Base-by-base conservation (phyloP, 2,113 vertebrate species). In the Leucosticte australis region DNA sequence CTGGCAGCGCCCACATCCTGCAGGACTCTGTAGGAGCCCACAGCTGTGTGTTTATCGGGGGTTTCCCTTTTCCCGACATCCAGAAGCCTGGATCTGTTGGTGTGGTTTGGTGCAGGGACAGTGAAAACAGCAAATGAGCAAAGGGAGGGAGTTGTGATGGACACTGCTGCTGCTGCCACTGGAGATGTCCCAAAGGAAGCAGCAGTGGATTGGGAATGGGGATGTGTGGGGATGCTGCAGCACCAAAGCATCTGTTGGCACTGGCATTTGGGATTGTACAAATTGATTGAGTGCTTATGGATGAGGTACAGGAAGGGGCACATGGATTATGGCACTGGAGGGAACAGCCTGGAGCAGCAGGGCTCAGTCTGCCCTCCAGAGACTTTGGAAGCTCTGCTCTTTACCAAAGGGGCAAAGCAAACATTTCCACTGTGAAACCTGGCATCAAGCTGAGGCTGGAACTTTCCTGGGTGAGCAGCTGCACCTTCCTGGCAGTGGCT, bases 231-330 rank as follows among this genome's bases (percentile, higher is more conserved):
- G 44, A 55, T 11, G 44, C 55, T 18, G 37, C 17, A 16, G 41
- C 65, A 22, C 37, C 42, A 3, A 6, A 22, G 42, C 10, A 5
- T 19, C n/a, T 5, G 16, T 9, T 11, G 30, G 52, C 71, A 24
- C 41, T 1, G 10, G 10, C 12, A 1, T 8, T 33, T 2, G 41
- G 39, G 24, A 5, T 26, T 0, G 0, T 1, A 5, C 3, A 4
- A 24, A 2, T 3, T 13, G 14, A 17, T 1, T 3, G 18, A n/a
- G 47, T 1, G 15, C 11, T 39, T 3, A 2, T 2, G 68, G 74
- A 18, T 30, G 10, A 47, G 37, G 12, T 1, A 5, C 4, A 17
- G 33, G 24, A 17, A 24, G 53, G 11, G 5, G 5, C 14, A 4
- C 24, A 1, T 0, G 31, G 47, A 13, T 14, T 3, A 1, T 1